Evolutionary conservation across 2,113 vertebrate species (phyloP).

Genomic region (Dromas ardeola): DNA sequence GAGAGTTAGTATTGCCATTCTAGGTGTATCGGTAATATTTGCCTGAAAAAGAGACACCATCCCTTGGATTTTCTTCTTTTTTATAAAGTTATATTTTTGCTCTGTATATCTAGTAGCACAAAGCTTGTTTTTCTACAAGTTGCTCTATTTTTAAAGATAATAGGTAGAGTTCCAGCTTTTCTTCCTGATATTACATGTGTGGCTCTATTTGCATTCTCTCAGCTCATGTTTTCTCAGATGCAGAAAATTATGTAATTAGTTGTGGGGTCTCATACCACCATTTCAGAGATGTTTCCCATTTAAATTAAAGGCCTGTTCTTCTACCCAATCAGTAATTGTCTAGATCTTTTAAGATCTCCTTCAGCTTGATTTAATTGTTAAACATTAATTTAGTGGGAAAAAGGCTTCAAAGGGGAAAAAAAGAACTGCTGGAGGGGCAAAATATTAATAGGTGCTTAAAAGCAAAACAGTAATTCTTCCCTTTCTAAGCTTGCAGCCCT

Average conservation of each 20-base stretch:
- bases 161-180: slow-evolving; percentile 57
- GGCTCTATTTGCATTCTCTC: slow-evolving; percentile 78
- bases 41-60: background rate
- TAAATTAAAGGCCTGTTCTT: slow-evolving; percentile 80
- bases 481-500: slow-evolving; percentile 86
- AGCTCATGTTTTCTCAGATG: slow-evolving; percentile 91
- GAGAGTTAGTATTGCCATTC: slow-evolving; percentile 3
- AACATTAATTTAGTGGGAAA: slow-evolving; percentile 84
- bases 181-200: slow-evolving; percentile 63
- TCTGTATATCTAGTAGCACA: slow-evolving; percentile 16
- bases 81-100: background rate
- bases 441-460: slow-evolving; percentile 84
- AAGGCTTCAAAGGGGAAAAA: slow-evolving; percentile 75
- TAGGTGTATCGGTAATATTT: background rate
- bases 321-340: slow-evolving; percentile 84
- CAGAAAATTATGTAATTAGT: slow-evolving; percentile 97
- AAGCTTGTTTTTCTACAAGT: slow-evolving; percentile 35
- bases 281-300: slow-evolving; percentile 87
- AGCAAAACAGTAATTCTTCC: slow-evolving; percentile 88
- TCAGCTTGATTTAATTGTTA: slow-evolving; percentile 87
- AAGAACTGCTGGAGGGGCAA: slow-evolving; percentile 75
- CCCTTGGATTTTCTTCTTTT: background rate
- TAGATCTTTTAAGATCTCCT: slow-evolving; percentile 79
- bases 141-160: slow-evolving; percentile 61
- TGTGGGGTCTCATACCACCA: slow-evolving; percentile 79